These are phyloP conservation scores for Dinoponera quadriceps DNA, from an alignment of 1,140 invertebrate species.

Conservation along the genomic window DNA sequence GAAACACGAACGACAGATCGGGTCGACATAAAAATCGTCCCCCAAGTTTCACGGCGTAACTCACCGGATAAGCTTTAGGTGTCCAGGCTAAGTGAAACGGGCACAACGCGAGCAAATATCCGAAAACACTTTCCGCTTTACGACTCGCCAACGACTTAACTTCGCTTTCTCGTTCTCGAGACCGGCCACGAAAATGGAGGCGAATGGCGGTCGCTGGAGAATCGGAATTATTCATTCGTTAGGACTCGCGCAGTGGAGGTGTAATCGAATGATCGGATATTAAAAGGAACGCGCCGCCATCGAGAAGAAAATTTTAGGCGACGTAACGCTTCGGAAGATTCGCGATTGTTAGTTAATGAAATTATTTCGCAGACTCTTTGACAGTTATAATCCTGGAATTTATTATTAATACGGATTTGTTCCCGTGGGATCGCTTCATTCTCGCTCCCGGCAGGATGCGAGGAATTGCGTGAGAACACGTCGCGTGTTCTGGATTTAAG, in stretches of 20 bases:
- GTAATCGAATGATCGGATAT: conserved; percentile 18
- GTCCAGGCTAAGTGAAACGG: conserved; percentile 51
- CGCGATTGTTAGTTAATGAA: no score
- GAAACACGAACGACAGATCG: conserved; percentile 58
- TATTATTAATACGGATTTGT: no score
- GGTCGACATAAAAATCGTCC: conserved; percentile 56
- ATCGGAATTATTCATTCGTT: conserved; percentile 39
- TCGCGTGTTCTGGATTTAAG: no score
- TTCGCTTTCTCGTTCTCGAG: conserved; percentile 27
- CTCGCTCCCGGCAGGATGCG: no score
- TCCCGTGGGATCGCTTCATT: no score
- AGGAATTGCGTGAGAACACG: no score
- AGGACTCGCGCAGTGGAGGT: not conserved
- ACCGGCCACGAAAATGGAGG: conserved; percentile 12
- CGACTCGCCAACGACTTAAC: conserved; percentile 31
- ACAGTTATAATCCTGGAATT: no score
- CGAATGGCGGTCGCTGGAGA: not conserved
- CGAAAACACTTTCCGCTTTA: conserved; percentile 59
- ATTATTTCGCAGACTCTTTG: no score
- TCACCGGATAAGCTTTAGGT: conserved; percentile 62
- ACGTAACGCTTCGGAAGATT: no score
- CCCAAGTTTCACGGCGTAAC: conserved; percentile 58
- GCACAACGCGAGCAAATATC: conserved; percentile 57
- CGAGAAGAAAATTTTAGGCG: no score
- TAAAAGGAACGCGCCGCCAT: not conserved